A percentile compares a stretch with the other conserved stretches of the same genome.
Conservation (phyloP, 2,113 vertebrate genomes). For the Vombatus ursinus region DNA sequence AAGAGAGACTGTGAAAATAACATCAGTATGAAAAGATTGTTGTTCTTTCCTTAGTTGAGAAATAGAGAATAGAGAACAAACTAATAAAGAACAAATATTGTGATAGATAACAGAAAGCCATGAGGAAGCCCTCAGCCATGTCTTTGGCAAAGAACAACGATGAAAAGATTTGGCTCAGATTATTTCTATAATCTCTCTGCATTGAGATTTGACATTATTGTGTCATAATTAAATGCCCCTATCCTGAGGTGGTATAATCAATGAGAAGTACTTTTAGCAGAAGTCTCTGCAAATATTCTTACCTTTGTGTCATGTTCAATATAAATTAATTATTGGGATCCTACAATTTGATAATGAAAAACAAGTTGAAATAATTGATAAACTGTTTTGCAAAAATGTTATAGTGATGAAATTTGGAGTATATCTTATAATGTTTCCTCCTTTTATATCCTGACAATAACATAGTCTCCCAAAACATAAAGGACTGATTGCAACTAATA, state of each 20-base stretch:
- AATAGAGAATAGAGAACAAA: slow-evolving; percentile 39
- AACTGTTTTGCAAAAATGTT: background rate
- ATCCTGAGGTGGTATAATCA: background rate
- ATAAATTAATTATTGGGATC: background rate
- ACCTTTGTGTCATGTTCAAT: background rate
- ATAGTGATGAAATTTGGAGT: background rate
- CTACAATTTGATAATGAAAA: background rate
- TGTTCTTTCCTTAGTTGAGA: slow-evolving; percentile 16
- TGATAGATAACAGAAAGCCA: slow-evolving; percentile 38
- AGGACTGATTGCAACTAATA: background rate
- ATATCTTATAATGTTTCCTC: background rate
- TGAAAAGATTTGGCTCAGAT: background rate
- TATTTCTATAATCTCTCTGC: background rate
- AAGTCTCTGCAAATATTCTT: background rate
- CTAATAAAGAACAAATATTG: slow-evolving; percentile 55
- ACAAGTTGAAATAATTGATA: background rate
- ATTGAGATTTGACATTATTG: background rate
- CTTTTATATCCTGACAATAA: background rate
- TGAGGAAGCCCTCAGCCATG: background rate
- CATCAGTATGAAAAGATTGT: slow-evolving; percentile 14
- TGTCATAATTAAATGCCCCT: background rate
- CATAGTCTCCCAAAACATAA: background rate
- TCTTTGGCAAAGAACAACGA: background rate
- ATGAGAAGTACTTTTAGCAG: background rate
- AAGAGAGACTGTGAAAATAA: slow-evolving; percentile 59